Percentiles rank a stretch among this genome's conserved stretches.
Evolutionary conservation across 2,797 vertebrate species (phyloP).

Genomic region (Urocyon cinereoargenteus): DNA sequence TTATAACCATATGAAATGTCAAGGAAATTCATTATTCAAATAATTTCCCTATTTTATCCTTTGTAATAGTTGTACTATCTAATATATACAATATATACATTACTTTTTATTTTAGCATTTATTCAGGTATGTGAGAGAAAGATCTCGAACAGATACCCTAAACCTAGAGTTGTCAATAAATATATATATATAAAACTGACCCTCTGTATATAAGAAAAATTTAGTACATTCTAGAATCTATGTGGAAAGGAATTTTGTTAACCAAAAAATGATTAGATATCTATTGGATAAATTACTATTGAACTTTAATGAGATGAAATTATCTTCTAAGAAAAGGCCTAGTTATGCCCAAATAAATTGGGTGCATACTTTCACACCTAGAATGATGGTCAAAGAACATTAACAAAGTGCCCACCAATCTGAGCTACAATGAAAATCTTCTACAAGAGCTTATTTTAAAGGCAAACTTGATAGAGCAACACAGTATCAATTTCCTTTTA

Average conservation of each 20-base stretch:
- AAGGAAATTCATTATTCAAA: conserved; percentile 3
- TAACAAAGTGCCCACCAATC: not conserved
- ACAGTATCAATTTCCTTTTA: not conserved
- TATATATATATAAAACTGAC: not conserved
- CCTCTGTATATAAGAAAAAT: not conserved
- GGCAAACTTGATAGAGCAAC: not conserved
- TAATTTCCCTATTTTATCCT: not conserved
- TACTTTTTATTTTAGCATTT: conserved; percentile 28
- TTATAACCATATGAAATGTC: not conserved
- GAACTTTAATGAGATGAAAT: conserved; percentile 49
- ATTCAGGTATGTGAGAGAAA: not conserved
- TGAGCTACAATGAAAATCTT: not conserved
- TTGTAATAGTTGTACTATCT: not conserved
- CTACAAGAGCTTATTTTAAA: not conserved
- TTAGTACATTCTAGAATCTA: not conserved
- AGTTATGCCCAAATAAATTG: not conserved
- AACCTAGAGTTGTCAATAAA: not conserved
- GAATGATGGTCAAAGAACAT: conserved; percentile 28
- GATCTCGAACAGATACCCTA: not conserved
- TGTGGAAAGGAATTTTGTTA: not conserved
- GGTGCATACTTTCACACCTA: not conserved
- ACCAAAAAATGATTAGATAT: not conserved
- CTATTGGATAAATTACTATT: not conserved
- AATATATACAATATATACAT: not conserved
- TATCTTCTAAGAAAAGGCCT: not conserved